Evolutionary conservation across 2,113 vertebrate genomes (phyloP).

Genomic region (Benitochromis conjunctus): DNA sequence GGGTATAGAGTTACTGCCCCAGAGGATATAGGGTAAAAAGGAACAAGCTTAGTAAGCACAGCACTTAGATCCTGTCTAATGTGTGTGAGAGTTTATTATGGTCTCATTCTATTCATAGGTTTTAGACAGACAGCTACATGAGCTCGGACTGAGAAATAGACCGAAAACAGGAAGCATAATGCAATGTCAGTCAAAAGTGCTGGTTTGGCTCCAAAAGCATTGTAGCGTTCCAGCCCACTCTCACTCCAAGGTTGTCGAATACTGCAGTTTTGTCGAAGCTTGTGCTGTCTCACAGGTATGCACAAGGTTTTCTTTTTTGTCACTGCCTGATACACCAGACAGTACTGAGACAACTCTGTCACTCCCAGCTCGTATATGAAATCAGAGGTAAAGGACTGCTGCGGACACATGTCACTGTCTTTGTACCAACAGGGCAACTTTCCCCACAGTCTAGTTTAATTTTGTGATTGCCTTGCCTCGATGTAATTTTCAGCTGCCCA

Average conservation of each 20-base stretch:
- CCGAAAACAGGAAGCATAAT: neutral
- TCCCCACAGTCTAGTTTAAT: conserved; percentile 18
- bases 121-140: neutral
- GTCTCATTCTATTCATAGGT: conserved; percentile 20
- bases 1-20: conserved; percentile 37
- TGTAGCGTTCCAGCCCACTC: neutral
- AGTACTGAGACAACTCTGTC: neutral
- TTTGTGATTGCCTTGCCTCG: conserved; percentile 6
- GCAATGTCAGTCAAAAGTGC: neutral
- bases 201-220: neutral
- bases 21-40: conserved; percentile 51
- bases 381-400: conserved; percentile 13
- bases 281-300: neutral
- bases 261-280: neutral
- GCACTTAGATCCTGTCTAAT: conserved; percentile 25
- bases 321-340: neutral
- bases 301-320: neutral
- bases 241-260: neutral
- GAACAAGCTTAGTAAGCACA: conserved; percentile 52
- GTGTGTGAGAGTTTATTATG: conserved; percentile 1
- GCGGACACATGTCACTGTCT: neutral
- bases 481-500: conserved; percentile 47
- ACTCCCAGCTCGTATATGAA: neutral
- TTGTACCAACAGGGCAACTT: neutral
- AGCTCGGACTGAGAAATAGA: neutral